These are phyloP conservation scores for Sclerodermus sp. DNA, from an alignment of 2,888 invertebrate genomes.

Conservation along the genomic window DNA sequence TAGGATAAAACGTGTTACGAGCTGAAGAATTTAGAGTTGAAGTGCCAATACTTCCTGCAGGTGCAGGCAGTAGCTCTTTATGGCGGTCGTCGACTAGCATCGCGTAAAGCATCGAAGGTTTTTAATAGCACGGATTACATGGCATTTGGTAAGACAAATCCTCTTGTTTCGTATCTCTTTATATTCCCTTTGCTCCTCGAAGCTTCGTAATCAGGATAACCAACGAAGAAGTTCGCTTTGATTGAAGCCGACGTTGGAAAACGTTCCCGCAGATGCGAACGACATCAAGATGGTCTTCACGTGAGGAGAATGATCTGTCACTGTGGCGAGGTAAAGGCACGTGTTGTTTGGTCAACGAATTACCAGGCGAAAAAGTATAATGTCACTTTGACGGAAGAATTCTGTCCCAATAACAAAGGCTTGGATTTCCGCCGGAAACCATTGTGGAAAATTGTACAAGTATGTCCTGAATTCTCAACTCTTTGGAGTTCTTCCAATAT, in stretches of 20 bases:
- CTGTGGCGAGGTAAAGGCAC: constrained; percentile 37
- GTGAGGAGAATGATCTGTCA: constrained; percentile 37
- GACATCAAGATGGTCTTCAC: constrained; percentile 32
- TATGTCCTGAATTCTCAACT: constrained; percentile 2
- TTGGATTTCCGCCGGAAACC: constrained; percentile 4
- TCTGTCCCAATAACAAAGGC: constrained; percentile 20
- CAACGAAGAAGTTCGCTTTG: constrained; percentile 32
- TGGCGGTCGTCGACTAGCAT: constrained; percentile 69
- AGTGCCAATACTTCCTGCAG: constrained; percentile 77
- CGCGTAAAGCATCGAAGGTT: constrained; percentile 71
- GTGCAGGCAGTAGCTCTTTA: constrained; percentile 75
- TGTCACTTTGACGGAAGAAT: constrained; percentile 36
- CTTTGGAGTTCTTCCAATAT: too few relatives aligned
- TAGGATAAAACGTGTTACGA: constrained; percentile 68
- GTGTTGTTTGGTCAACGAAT: constrained; percentile 38
- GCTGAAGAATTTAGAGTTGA: constrained; percentile 67
- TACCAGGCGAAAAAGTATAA: constrained; percentile 32
- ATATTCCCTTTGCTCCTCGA: constrained; percentile 4
- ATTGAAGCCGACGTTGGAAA: constrained; percentile 38
- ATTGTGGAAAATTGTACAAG: constrained; percentile 24
- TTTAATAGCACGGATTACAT: constrained; percentile 69
- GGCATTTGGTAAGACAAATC: constrained; percentile 41
- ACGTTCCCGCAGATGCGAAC: constrained; percentile 38
- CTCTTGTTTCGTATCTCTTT: not conserved
- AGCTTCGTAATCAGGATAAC: constrained; percentile 25